Conservation (phyloP, 92 coral and sea anemone species). For the Epizoanthus rinbou region DNA sequence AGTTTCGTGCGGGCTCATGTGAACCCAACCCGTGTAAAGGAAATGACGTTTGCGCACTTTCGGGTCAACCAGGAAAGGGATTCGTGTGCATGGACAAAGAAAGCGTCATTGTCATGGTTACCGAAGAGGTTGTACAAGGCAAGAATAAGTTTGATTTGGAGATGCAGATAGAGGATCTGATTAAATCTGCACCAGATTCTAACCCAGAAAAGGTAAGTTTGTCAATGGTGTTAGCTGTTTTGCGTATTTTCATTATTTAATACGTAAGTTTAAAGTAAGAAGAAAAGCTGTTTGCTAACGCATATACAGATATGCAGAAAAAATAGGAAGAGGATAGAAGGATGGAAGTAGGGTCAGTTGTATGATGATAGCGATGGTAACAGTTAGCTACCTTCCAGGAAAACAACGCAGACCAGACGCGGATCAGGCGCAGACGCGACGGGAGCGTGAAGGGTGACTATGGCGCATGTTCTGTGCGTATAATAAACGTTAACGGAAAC, state of each 20-base stretch:
- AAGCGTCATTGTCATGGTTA: slow-evolving; percentile 9
- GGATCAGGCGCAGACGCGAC: not conserved
- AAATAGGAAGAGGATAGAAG: no score
- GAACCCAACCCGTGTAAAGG: slow-evolving; percentile 1
- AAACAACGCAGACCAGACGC: not conserved
- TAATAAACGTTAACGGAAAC: not conserved
- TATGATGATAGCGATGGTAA: no score
- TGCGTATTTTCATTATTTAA: no score
- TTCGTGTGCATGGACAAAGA: slow-evolving; percentile 20
- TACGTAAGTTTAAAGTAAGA: no score
- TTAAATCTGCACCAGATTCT: not conserved
- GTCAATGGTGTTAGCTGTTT: no score
- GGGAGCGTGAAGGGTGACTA: not conserved
- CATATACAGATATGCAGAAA: no score
- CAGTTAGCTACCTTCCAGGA: not conserved
- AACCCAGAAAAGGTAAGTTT: slow-evolving; percentile 9
- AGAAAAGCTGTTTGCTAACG: no score
- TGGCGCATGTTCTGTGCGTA: slow-evolving; percentile 15
- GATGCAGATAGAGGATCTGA: slow-evolving; percentile 13
- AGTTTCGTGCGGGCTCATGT: not conserved
- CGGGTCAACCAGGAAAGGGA: not conserved
- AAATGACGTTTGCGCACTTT: not conserved
- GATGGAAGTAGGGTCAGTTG: no score
- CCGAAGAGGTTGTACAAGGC: not conserved
- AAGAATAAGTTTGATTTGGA: slow-evolving; percentile 14